Base-by-base conservation (phyloP, 2,113 vertebrate species). In the Calidris pugnax region DNA sequence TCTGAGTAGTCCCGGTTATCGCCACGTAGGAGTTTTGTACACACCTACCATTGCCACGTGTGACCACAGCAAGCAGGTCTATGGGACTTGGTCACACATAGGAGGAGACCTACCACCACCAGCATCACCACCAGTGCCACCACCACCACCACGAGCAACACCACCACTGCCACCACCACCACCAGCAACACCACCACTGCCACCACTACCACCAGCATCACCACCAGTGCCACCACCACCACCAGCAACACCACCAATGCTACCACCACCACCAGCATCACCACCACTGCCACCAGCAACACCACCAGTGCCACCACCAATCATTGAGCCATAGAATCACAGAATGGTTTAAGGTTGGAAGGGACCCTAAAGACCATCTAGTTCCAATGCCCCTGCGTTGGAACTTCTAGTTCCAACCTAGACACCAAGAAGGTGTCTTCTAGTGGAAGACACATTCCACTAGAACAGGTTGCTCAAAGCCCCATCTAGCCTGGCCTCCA, bases 1-100 rank as follows among this genome's bases (percentile, higher is more conserved):
- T 82, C 48, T 13, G 45, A 78, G 37, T 3, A 56, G 14, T 66
- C 43, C 27, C 27, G 26, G 59, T 43, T 72, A 43, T 12, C 14
- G 39, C 18, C 39, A 27, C 1, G 3, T 4, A 79, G 30, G 14
- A 79, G 14, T 64, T 79, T 24, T 57, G 48, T 24, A 75, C 15
- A 1, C 1, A 11, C 19, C 43, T 22, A 33, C 10, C 60, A 17
- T 12, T 55, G 56, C n/a, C 24, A 47, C 0, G 2, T 30, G 35
- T 19, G 33, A 83, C 22, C 39, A 13, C 0, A 0, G 14, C 1
- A 7, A 74, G 7, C 17, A 57, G 35, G 22, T 64, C 78, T 59
- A 3, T 1, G 9, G 47, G 15, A 39, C 32, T 47, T 37, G 28
- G 72, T 18, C 16, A 33, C 17, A 33, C 0, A 13, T 4, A 5